A percentile compares a stretch with the other conserved stretches of the same genome.
These are phyloP conservation scores for Branchinecta lindahli DNA, from an alignment of 1,140 invertebrate species.

Conservation along the genomic window DNA sequence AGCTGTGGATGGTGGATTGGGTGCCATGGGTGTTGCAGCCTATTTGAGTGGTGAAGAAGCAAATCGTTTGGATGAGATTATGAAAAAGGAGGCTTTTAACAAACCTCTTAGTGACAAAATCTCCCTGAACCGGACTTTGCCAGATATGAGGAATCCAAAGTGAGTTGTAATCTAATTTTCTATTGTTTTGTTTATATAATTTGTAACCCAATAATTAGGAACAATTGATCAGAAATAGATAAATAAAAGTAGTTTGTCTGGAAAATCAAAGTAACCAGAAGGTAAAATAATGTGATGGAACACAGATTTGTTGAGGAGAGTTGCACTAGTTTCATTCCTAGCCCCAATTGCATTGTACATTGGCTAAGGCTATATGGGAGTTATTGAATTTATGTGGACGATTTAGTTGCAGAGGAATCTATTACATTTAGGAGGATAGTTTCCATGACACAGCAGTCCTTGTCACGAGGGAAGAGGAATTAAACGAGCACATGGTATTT, in stretches of 20 bases:
- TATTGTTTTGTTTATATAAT: conserved; percentile 9
- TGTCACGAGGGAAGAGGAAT: too few species aligned
- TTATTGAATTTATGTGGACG: too few species aligned
- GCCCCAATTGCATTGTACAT: too few species aligned
- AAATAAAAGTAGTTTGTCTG: conserved; percentile 9
- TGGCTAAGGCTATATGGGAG: too few species aligned
- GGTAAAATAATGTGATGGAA: too few species aligned
- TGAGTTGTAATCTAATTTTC: conserved; percentile 33
- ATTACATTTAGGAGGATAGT: too few species aligned
- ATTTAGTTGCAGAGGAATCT: too few species aligned
- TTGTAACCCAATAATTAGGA: background rate
- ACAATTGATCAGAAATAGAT: background rate
- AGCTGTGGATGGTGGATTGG: background rate
- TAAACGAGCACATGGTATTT: too few species aligned
- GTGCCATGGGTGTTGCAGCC: background rate
- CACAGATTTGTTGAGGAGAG: too few species aligned
- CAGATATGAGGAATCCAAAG: conserved; percentile 59
- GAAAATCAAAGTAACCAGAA: background rate
- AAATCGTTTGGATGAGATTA: conserved; percentile 44
- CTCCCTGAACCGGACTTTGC: conserved; percentile 58
- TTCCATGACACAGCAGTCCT: too few species aligned
- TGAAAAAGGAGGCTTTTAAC: conserved; percentile 76
- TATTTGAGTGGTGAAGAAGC: conserved; percentile 33
- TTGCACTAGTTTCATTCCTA: too few species aligned
- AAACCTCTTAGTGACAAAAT: conserved; percentile 75